Percentiles rank a stretch among this genome's conserved stretches.
phyloP scores from a whole-genome alignment of 2,888 invertebrate genomes.

The Drosophila sordidapex region DNA sequence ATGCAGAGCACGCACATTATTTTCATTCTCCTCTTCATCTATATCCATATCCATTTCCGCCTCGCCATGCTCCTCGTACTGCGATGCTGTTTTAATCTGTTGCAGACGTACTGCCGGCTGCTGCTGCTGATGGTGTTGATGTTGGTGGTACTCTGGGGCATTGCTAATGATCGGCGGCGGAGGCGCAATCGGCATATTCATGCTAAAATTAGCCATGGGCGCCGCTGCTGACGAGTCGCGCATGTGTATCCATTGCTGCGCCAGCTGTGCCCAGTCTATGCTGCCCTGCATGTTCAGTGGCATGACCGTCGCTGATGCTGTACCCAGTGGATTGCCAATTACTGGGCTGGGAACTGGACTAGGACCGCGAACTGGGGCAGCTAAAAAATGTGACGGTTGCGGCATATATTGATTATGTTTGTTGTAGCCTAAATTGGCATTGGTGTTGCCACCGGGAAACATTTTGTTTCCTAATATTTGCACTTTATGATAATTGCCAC shows the following conservation, averaged over 20 bases:
- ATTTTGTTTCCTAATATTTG: slow-evolving; percentile 47
- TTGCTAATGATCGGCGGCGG: slow-evolving; percentile 85
- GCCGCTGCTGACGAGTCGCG: slow-evolving; percentile 86
- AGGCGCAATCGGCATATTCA: slow-evolving; percentile 87
- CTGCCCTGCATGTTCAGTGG: slow-evolving; percentile 82
- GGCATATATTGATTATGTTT: slow-evolving; percentile 85
- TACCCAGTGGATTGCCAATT: slow-evolving; percentile 21
- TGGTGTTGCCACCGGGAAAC: slow-evolving; percentile 83
- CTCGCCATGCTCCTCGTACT: slow-evolving; percentile 89
- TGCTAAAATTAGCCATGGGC: slow-evolving; percentile 52
- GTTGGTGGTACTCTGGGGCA: slow-evolving; percentile 45
- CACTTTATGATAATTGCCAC: slow-evolving; percentile 13
- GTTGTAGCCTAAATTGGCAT: slow-evolving; percentile 77
- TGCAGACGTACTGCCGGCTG: slow-evolving; percentile 20
- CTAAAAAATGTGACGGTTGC: slow-evolving; percentile 89
- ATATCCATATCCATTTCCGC: slow-evolving; percentile 95
- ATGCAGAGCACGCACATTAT: slow-evolving; percentile 28
- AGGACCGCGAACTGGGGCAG: slow-evolving; percentile 44
- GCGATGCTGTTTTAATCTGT: slow-evolving; percentile 21
- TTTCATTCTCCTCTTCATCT: slow-evolving; percentile 86
- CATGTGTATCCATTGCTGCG: slow-evolving; percentile 99
- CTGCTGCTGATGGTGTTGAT: slow-evolving; percentile 30
- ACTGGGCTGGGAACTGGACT: slow-evolving; percentile 14
- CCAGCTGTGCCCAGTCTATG: slow-evolving; percentile 98
- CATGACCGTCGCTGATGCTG: slow-evolving; percentile 34